Evolutionary conservation across 2,888 invertebrate genomes (phyloP).

Genomic region (Netelia melanura): DNA sequence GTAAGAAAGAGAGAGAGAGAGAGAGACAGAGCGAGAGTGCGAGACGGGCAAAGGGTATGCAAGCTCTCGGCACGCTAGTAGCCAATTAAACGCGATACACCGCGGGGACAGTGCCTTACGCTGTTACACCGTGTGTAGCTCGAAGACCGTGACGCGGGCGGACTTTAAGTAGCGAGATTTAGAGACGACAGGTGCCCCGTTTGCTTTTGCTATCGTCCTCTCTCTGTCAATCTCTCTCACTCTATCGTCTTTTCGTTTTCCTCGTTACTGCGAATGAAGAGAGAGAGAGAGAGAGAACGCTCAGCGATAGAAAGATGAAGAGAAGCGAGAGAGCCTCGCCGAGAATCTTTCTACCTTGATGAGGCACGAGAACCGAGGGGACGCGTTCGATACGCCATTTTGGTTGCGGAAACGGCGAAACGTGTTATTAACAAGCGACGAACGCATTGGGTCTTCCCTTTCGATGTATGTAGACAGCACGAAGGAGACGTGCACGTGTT

Average conservation of each 20-base stretch:
- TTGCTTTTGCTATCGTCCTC: constrained; percentile 69
- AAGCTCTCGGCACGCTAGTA: constrained; percentile 76
- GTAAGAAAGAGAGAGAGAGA: constrained; percentile 51
- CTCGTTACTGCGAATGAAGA: constrained; percentile 49
- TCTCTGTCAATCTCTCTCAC: constrained; percentile 56
- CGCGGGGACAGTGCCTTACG: constrained; percentile 65
- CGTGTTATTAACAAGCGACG: constrained; percentile 64
- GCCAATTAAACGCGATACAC: constrained; percentile 82
- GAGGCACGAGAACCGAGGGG: constrained; percentile 32
- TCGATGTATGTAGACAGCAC: constrained; percentile 39
- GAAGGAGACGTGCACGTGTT: constrained; percentile 13
- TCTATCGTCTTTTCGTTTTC: constrained; percentile 31
- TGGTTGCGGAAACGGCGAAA: constrained; percentile 58
- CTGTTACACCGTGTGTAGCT: constrained; percentile 64
- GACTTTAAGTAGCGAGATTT: constrained; percentile 83
- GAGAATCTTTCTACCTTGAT: constrained; percentile 46
- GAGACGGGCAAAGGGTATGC: constrained; percentile 69
- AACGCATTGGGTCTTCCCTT: constrained; percentile 30
- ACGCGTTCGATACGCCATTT: constrained; percentile 66
- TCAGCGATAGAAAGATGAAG: constrained; percentile 7
- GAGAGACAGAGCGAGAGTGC: constrained; percentile 58
- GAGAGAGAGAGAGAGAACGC: constrained; percentile 14
- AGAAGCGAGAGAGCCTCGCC: constrained; percentile 33
- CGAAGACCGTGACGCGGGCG: constrained; percentile 76
- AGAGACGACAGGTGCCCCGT: constrained; percentile 82